These are phyloP conservation scores for Branchipolynoe longqiensis DNA, from an alignment of 2,888 invertebrate genomes.

Conservation along the genomic window DNA sequence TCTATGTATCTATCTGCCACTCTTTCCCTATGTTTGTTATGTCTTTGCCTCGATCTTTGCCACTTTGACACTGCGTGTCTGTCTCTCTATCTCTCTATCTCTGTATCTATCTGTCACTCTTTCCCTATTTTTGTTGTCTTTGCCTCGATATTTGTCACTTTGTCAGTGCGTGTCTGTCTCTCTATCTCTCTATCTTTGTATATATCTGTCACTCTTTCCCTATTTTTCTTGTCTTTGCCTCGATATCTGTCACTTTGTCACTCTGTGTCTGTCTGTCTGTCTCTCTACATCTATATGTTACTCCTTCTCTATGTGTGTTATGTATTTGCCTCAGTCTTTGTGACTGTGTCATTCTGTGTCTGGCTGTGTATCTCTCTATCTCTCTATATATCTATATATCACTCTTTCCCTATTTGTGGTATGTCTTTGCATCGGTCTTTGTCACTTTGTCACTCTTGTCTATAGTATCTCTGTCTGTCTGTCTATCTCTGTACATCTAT, in stretches of 20 bases:
- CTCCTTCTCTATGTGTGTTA: slow-evolving; percentile 36
- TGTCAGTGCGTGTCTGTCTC: not conserved
- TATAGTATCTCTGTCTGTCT: not conserved
- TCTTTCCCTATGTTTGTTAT: not conserved
- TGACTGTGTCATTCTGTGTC: slow-evolving; percentile 5
- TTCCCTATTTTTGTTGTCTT: no score
- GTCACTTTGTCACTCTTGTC: not conserved
- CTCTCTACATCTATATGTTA: no score
- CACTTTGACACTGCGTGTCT: not conserved
- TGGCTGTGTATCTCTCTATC: not conserved
- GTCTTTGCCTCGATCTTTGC: not conserved
- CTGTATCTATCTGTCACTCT: not conserved
- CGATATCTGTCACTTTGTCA: not conserved
- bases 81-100: slow-evolving; percentile 23
- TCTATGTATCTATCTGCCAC: slow-evolving; percentile 3
- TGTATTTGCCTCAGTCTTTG: slow-evolving; percentile 28
- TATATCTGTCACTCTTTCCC: not conserved
- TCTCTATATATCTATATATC: not conserved
- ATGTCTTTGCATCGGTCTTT: not conserved
- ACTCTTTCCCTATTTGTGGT: not conserved
- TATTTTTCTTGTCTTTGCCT: slow-evolving; percentile 13
- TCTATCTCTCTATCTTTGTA: slow-evolving; percentile 19
- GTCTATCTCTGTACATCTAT: slow-evolving; percentile 1
- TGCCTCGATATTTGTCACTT: not conserved
- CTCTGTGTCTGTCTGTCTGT: slow-evolving; percentile 40